phyloP scores from a whole-genome alignment of 2,797 vertebrate species.

The Oryzias sinensis region DNA sequence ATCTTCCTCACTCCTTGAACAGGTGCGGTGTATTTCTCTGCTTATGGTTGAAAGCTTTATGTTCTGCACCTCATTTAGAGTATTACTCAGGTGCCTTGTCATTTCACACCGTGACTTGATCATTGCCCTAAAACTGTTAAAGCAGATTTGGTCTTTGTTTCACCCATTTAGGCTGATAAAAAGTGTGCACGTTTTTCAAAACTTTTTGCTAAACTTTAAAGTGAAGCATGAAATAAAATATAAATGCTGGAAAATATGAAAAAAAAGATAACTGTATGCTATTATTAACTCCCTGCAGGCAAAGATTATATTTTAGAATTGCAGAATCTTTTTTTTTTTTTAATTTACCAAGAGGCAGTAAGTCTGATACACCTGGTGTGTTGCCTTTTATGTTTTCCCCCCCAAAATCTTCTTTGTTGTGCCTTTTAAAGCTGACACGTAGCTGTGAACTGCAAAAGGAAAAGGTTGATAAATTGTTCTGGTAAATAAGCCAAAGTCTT shows the following conservation, averaged over 20 bases:
- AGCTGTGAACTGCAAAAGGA: too few relatives aligned
- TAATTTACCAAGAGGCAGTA: too few relatives aligned
- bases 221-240: background rate
- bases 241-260: background rate
- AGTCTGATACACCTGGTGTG: too few relatives aligned
- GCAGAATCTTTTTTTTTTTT: too few relatives aligned
- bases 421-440: too few relatives aligned
- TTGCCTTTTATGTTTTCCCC: too few relatives aligned
- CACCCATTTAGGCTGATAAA: constrained; percentile 15
- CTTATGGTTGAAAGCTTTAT: constrained; percentile 30
- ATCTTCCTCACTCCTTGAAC: constrained; percentile 43
- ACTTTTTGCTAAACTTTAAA: background rate
- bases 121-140: constrained; percentile 37
- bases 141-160: constrained; percentile 37
- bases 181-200: constrained; percentile 11
- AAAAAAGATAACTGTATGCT: background rate
- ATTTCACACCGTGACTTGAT: constrained; percentile 19
- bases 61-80: constrained; percentile 48
- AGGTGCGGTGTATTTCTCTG: constrained; percentile 34
- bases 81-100: constrained; percentile 37
- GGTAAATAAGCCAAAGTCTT: too few relatives aligned
- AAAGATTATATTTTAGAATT: background rate
- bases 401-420: too few relatives aligned
- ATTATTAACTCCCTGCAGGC: background rate
- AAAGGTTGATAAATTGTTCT: too few relatives aligned